These are phyloP conservation scores for Marasmarcha lunaedactyla DNA, from an alignment of 2,888 invertebrate genomes.

Conservation along the genomic window DNA sequence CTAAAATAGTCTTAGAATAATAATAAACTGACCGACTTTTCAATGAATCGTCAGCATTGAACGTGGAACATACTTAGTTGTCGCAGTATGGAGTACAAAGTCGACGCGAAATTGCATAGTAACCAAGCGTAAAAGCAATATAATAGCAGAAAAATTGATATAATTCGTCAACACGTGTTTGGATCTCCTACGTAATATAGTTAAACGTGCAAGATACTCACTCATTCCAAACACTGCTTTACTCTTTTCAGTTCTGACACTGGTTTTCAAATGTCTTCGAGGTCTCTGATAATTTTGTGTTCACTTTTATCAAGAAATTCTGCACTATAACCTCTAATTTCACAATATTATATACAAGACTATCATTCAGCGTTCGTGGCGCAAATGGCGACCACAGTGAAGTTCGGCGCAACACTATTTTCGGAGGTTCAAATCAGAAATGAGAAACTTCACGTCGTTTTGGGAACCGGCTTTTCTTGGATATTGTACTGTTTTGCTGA, in stretches of 20 bases:
- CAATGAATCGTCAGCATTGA: conserved; percentile 14
- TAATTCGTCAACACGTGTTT: conserved; percentile 42
- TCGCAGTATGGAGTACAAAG: conserved; percentile 23
- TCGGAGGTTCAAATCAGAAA: conserved; percentile 5
- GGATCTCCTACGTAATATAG: conserved; percentile 26
- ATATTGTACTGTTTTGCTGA: conserved; percentile 15
- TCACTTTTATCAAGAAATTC: conserved; percentile 39
- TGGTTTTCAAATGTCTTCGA: conserved; percentile 18
- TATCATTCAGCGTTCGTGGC: conserved; percentile 57
- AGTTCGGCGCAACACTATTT: conserved; percentile 28
- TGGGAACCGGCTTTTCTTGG: conserved; percentile 27
- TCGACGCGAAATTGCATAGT: conserved; percentile 21
- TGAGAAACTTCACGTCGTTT: conserved; percentile 1
- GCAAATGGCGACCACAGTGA: conserved; percentile 64
- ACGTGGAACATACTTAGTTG: conserved; percentile 17
- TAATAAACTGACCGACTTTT: conserved; percentile 26
- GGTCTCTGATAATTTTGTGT: not conserved
- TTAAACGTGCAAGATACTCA: conserved; percentile 30
- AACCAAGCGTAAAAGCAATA: conserved; percentile 29
- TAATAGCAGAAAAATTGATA: conserved; percentile 31
- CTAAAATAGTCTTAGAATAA: conserved; percentile 53
- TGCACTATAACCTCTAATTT: conserved; percentile 58
- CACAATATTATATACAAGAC: conserved; percentile 43
- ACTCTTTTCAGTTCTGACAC: conserved; percentile 26
- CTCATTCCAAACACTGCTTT: conserved; percentile 31